These are phyloP conservation scores for Jaculus jaculus DNA, from an alignment of 2,113 vertebrate species.

Conservation along the genomic window DNA sequence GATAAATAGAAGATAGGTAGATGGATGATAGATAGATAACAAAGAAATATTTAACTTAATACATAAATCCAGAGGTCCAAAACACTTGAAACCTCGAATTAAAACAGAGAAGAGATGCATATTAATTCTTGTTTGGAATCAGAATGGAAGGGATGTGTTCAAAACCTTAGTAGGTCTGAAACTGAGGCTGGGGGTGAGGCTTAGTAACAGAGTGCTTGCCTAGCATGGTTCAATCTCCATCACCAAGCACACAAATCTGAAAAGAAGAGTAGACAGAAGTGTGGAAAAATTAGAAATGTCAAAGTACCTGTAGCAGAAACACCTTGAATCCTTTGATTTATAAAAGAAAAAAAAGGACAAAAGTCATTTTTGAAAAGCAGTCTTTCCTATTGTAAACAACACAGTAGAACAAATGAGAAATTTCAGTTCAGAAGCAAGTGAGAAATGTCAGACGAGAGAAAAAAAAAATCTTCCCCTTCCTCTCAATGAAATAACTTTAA, in stretches of 20 bases:
- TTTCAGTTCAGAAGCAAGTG: not conserved
- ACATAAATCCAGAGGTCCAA: not conserved
- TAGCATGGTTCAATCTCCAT: not conserved
- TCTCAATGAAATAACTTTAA: not conserved
- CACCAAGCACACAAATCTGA: not conserved
- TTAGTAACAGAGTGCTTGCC: not conserved
- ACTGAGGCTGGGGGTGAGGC: not conserved
- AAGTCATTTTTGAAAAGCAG: not conserved
- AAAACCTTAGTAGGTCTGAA: not conserved
- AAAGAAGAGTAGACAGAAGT: not conserved
- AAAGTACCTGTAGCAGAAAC: not conserved
- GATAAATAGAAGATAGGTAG: too few species aligned
- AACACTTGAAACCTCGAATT: not conserved
- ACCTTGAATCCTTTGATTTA: not conserved
- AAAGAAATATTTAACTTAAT: not conserved
- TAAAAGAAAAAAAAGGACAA: not conserved
- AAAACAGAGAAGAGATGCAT: not conserved
- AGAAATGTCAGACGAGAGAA: not conserved
- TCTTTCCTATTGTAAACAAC: not conserved
- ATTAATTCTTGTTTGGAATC: not conserved
- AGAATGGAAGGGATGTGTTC: not conserved
- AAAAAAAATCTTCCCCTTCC: not conserved
- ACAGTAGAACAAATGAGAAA: conserved; percentile 15
- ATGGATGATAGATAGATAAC: not conserved
- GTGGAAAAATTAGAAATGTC: not conserved